Evolutionary conservation across 2,113 vertebrate species (phyloP).

Genomic region (Candoia aspera): DNA sequence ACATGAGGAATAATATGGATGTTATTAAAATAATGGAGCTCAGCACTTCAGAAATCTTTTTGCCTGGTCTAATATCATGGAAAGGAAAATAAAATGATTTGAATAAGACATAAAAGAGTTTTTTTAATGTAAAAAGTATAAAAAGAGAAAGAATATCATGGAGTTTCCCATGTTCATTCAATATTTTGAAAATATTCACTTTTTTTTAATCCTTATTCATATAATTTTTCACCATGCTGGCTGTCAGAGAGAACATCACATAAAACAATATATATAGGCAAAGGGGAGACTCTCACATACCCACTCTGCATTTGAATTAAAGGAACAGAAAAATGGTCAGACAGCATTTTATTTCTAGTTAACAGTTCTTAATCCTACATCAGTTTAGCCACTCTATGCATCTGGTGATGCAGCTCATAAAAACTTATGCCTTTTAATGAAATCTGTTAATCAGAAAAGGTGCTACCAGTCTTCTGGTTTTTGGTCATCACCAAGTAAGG

Average conservation of each 20-base stretch:
- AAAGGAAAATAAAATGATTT: not conserved
- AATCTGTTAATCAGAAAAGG: not conserved
- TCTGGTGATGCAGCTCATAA: not conserved
- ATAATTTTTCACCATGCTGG: too few relatives aligned
- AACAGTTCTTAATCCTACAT: slow-evolving; percentile 32
- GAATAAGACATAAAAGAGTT: not conserved
- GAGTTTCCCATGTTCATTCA: not conserved
- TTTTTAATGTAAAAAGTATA: not conserved
- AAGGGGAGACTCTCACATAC: slow-evolving; percentile 30
- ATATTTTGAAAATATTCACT: too few relatives aligned
- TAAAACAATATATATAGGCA: not conserved
- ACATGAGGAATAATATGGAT: not conserved
- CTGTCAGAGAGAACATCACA: not conserved
- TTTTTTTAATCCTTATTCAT: too few relatives aligned
- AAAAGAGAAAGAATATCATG: not conserved
- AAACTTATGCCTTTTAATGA: not conserved
- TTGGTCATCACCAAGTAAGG: slow-evolving; percentile 47
- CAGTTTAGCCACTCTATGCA: not conserved
- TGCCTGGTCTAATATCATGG: not conserved
- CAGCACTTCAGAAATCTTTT: not conserved
- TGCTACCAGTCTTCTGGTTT: not conserved
- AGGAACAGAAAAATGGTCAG: slow-evolving; percentile 32
- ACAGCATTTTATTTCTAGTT: slow-evolving; percentile 51
- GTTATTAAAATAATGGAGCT: not conserved
- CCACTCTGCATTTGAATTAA: slow-evolving; percentile 34